These are phyloP conservation scores for Barypeithes pellucidus DNA, from an alignment of 2,888 invertebrate species.

Conservation along the genomic window DNA sequence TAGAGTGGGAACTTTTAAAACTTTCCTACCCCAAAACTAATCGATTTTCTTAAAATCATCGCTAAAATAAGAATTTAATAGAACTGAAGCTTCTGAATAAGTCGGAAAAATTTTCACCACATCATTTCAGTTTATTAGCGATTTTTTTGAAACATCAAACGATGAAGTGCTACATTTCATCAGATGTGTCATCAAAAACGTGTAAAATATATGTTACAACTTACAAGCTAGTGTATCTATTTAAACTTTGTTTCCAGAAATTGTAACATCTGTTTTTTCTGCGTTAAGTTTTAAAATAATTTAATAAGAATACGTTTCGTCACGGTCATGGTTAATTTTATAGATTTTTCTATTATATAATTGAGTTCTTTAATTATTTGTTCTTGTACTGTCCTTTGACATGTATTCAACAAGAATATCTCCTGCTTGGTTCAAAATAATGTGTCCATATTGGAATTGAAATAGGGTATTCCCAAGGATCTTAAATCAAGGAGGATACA, in stretches of 20 bases:
- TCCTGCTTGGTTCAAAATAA: too few species aligned
- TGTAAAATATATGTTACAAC: slow-evolving; percentile 19
- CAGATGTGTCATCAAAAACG: slow-evolving; percentile 21
- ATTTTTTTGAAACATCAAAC: slow-evolving; percentile 22
- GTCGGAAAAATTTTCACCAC: slow-evolving; percentile 21
- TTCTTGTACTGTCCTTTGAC: too few species aligned
- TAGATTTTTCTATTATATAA: neutral
- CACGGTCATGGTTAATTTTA: neutral
- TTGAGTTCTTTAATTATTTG: neutral
- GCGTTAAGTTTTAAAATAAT: slow-evolving; percentile 9
- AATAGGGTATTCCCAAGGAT: too few species aligned
- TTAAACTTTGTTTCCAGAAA: slow-evolving; percentile 18
- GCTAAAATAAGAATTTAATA: neutral
- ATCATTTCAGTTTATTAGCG: slow-evolving; percentile 17
- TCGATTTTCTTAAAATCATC: neutral
- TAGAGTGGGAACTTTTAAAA: too few species aligned
- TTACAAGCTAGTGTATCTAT: neutral
- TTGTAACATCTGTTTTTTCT: slow-evolving; percentile 21
- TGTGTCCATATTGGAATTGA: too few species aligned
- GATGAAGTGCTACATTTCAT: slow-evolving; percentile 14
- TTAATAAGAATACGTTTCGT: neutral
- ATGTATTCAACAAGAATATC: too few species aligned
- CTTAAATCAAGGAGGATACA: too few species aligned
- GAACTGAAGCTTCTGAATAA: neutral
- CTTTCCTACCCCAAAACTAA: neutral